Percentiles rank a stretch among this genome's conserved stretches.
Evolutionary conservation across 1,140 invertebrate species (phyloP).

Genomic region (Paraescarpia echinospica): DNA sequence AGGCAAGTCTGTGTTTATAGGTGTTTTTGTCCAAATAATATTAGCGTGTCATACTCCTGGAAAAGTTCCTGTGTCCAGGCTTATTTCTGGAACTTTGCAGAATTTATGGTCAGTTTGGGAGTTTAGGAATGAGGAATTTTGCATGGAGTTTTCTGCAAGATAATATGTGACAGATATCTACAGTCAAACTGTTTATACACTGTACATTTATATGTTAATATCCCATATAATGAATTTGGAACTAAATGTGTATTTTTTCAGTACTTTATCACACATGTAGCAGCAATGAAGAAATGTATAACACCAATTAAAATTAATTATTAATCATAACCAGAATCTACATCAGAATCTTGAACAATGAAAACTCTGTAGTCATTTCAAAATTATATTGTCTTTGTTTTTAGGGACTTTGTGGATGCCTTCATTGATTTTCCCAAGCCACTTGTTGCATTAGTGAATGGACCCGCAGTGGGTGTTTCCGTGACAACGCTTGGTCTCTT

Average conservation of each 20-base stretch:
- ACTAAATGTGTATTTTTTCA: not conserved
- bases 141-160: no score
- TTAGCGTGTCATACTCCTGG: no score
- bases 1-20: no score
- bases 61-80: no score
- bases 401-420: slow-evolving; percentile 71
- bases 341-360: not conserved
- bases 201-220: no score
- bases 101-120: no score
- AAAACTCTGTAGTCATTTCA: not conserved
- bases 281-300: slow-evolving; percentile 20
- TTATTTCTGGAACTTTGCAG: no score
- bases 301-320: slow-evolving; percentile 22
- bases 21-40: no score
- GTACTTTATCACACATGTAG: slow-evolving; percentile 10
- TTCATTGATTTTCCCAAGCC: slow-evolving; percentile 89
- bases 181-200: no score
- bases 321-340: not conserved
- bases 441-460: slow-evolving; percentile 86
- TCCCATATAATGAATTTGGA: slow-evolving; percentile 45
- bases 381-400: not conserved
- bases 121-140: no score
- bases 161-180: no score
- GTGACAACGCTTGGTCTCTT: slow-evolving; percentile 80
- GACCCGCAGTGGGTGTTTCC: slow-evolving; percentile 88